Conservation (phyloP, 2,113 vertebrate genomes). For the Anguilla japonica region DNA sequence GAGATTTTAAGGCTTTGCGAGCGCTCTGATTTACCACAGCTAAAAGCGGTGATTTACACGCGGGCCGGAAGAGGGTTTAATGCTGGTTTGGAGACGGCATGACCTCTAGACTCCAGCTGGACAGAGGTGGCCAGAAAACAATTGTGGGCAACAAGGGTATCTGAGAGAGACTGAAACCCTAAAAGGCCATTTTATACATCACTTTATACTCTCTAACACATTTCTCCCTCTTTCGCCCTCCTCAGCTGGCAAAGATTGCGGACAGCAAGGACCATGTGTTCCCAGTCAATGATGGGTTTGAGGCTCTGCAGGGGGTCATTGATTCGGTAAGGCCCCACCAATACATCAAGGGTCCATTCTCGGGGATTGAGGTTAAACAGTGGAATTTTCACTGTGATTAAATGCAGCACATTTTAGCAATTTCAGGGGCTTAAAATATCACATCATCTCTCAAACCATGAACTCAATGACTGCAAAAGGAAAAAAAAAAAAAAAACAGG, state of each 20-base stretch:
- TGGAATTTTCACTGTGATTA: background rate
- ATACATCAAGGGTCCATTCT: background rate
- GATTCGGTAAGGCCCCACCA: slow-evolving; percentile 81
- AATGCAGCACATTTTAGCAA: background rate
- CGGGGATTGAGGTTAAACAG: background rate
- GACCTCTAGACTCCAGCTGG: background rate
- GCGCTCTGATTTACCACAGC: background rate
- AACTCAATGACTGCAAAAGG: slow-evolving; percentile 12
- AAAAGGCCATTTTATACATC: background rate
- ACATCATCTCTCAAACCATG: background rate
- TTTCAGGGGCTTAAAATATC: background rate
- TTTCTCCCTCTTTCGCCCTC: slow-evolving; percentile 3
- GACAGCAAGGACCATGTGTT: slow-evolving; percentile 97
- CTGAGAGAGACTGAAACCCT: background rate
- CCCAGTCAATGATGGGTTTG: slow-evolving; percentile 95
- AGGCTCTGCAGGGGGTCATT: slow-evolving; percentile 93
- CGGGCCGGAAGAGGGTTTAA: background rate
- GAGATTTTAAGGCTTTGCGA: slow-evolving; percentile 33
- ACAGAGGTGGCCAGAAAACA: background rate
- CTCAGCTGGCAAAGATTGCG: slow-evolving; percentile 93
- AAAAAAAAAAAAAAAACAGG: slow-evolving; percentile 29
- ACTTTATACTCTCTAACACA: background rate
- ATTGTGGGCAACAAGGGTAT: background rate
- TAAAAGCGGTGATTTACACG: background rate
- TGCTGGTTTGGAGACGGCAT: background rate